phyloP scores from a whole-genome alignment of 2,888 invertebrate species.

The Lapara coniferarum region DNA sequence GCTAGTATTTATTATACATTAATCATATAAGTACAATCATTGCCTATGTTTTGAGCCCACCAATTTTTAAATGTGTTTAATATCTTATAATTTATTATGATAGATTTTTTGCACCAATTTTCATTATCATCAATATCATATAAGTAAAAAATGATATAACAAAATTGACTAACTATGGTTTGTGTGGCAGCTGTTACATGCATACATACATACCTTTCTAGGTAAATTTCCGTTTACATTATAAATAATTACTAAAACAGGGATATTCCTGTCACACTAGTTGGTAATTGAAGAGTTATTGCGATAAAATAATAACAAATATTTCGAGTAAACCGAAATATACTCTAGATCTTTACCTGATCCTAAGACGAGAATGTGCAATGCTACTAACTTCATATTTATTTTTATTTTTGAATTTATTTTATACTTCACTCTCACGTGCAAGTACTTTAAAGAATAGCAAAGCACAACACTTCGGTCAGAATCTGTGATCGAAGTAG shows the following conservation, averaged over 20 bases:
- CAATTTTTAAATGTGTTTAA: too few species aligned
- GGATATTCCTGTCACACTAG: background rate
- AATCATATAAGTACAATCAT: too few species aligned
- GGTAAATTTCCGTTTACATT: conserved; percentile 71
- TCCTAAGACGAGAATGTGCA: conserved; percentile 82
- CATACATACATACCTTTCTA: conserved; percentile 72
- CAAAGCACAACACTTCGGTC: conserved; percentile 68
- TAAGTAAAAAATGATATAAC: conserved; percentile 47
- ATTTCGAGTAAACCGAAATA: conserved; percentile 63
- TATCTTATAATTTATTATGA: conserved; percentile 41
- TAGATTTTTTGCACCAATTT: conserved; percentile 73
- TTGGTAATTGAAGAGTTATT: background rate
- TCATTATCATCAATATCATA: conserved; percentile 52
- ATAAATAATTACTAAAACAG: conserved; percentile 22
- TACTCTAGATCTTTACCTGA: conserved; percentile 72
- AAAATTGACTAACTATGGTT: conserved; percentile 65
- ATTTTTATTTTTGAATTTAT: conserved; percentile 72
- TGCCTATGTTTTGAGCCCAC: too few species aligned
- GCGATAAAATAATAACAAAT: conserved; percentile 27
- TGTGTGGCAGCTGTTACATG: conserved; percentile 81
- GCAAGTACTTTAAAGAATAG: conserved; percentile 51
- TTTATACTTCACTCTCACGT: conserved; percentile 75
- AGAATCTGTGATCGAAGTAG: conserved; percentile 54
- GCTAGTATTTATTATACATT: too few species aligned
- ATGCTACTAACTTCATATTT: conserved; percentile 79